Conservation (phyloP, 2,888 invertebrate genomes). For the Cheilosia soror region DNA sequence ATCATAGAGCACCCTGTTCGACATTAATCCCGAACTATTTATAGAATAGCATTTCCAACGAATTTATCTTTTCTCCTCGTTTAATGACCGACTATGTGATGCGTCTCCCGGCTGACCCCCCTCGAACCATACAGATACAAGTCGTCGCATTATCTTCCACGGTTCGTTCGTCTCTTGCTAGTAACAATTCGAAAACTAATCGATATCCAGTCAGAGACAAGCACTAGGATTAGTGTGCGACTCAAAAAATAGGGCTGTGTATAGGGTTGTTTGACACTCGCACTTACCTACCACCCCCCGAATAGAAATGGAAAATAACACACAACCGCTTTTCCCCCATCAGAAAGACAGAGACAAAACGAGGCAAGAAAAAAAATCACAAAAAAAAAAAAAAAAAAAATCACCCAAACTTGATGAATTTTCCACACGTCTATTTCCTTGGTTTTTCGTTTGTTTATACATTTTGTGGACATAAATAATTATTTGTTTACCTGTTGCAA, state of each 20-base stretch:
- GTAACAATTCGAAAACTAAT: conserved; percentile 67
- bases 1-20: conserved; percentile 55
- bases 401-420: conserved; percentile 50
- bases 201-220: conserved; percentile 74
- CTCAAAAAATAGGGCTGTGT: conserved; percentile 72
- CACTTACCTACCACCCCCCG: conserved; percentile 15
- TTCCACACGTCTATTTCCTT: conserved; percentile 17
- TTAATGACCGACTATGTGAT: conserved; percentile 59
- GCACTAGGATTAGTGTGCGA: conserved; percentile 73
- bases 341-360: conserved; percentile 61
- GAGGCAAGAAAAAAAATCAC: conserved; percentile 56
- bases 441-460: conserved; percentile 52
- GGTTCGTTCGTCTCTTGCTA: conserved; percentile 38
- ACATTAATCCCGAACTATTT: conserved; percentile 73
- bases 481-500: conserved; percentile 75
- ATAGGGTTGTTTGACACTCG: conserved; percentile 54
- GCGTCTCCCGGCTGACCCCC: conserved; percentile 21
- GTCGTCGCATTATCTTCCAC: conserved; percentile 55
- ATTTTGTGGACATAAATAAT: conserved; percentile 43
- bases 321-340: conserved; percentile 27
- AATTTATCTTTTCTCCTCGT: conserved; percentile 30
- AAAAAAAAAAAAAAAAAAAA: conserved; percentile 56
- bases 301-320: conserved; percentile 41
- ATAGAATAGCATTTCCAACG: conserved; percentile 58
- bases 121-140: neutral